phyloP scores from a whole-genome alignment of 2,113 vertebrate species.

The Psettodes erumei region DNA sequence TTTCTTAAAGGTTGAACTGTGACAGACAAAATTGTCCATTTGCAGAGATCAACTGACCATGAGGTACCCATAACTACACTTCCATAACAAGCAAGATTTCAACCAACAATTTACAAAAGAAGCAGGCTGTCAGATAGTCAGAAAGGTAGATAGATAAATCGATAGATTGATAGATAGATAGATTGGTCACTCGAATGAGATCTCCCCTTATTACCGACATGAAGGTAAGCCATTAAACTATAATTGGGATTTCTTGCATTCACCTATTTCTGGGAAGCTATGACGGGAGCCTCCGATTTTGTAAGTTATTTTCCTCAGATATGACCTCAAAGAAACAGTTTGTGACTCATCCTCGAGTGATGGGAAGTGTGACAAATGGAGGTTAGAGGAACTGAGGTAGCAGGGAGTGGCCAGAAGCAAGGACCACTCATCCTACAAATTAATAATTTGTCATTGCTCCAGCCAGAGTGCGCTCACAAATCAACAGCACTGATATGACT shows the following conservation, averaged over 20 bases:
- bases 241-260: constrained; percentile 24
- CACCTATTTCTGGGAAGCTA: constrained; percentile 49
- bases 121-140: neutral
- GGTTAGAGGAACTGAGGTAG: constrained; percentile 1
- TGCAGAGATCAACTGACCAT: neutral
- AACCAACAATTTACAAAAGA: neutral
- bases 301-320: constrained; percentile 31
- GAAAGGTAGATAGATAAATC: too few relatives aligned
- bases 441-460: constrained; percentile 27
- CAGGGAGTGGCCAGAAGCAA: constrained; percentile 20
- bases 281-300: constrained; percentile 7
- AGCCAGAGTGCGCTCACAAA: neutral
- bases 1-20: neutral
- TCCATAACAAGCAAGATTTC: neutral
- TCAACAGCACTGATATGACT: constrained; percentile 28
- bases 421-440: constrained; percentile 24
- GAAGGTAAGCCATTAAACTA: constrained; percentile 32
- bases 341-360: constrained; percentile 62
- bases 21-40: neutral
- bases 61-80: neutral
- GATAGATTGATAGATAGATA: too few relatives aligned
- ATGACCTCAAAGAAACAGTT: constrained; percentile 37
- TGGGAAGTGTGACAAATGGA: constrained; percentile 38
- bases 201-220: constrained; percentile 14
- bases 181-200: constrained; percentile 24